Conservation (phyloP, 2,113 vertebrate species). For the Vulpes ferrilata region DNA sequence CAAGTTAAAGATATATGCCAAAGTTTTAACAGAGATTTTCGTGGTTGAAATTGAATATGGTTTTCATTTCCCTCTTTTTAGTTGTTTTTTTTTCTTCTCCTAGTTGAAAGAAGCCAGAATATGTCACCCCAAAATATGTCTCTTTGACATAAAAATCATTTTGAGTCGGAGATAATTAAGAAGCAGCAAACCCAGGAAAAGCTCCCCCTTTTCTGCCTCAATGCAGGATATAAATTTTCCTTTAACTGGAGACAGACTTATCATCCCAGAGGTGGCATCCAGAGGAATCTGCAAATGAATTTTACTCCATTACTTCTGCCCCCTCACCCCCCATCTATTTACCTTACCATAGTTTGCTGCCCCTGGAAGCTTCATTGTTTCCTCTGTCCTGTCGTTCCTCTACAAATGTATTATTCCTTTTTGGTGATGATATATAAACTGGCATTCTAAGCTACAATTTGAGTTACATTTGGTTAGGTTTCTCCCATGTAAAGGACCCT, state of each 20-base stretch:
- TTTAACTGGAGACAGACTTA: background rate
- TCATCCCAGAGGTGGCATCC: background rate
- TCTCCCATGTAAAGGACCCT: background rate
- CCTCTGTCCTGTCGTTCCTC: background rate
- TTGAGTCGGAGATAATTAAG: background rate
- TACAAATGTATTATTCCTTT: background rate
- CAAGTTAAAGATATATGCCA: background rate
- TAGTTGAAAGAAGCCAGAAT: background rate
- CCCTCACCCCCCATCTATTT: background rate
- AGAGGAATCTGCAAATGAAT: background rate
- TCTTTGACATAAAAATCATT: constrained; percentile 10
- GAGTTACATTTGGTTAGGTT: background rate
- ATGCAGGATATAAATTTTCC: background rate
- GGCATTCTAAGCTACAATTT: background rate
- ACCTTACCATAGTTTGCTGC: background rate
- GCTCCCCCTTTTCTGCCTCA: background rate
- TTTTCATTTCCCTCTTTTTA: constrained; percentile 26
- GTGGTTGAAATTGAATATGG: background rate
- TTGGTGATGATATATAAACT: background rate
- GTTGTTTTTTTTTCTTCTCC: constrained; percentile 21
- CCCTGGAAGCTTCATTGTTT: background rate
- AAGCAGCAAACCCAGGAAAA: background rate
- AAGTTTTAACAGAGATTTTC: background rate
- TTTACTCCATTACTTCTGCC: background rate
- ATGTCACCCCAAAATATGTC: background rate